Percentiles rank a stretch among this genome's conserved stretches.
phyloP scores from a whole-genome alignment of 2,797 vertebrate species.

The Steatocranus sp. region DNA sequence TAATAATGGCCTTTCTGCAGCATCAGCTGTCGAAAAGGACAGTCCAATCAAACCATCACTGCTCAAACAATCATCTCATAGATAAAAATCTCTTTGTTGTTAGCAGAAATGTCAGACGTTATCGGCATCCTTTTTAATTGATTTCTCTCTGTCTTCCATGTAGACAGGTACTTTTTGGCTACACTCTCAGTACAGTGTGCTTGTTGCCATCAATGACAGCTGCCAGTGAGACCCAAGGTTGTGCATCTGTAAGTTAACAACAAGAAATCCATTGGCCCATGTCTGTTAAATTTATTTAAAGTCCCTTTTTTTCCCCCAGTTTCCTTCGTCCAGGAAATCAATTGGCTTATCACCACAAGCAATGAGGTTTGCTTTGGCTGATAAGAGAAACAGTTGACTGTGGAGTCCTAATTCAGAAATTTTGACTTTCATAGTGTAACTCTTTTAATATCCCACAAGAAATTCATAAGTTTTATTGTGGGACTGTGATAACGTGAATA shows the following conservation, averaged over 20 bases:
- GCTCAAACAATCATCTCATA: constrained; percentile 34
- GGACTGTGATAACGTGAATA: background rate
- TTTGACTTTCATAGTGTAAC: background rate
- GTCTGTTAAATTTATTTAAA: background rate
- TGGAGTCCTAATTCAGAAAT: background rate
- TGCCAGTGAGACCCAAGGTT: constrained; percentile 5
- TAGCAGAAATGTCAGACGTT: constrained; percentile 52
- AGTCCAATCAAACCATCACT: constrained; percentile 21
- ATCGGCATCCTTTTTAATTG: constrained; percentile 55
- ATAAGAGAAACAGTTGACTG: constrained; percentile 5
- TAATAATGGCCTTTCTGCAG: background rate
- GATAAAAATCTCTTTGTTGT: constrained; percentile 47
- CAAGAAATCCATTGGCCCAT: background rate
- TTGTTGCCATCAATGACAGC: background rate
- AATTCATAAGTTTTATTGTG: background rate
- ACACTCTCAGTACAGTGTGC: background rate
- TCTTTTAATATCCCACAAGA: background rate
- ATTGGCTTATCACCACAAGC: constrained; percentile 21
- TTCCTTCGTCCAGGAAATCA: constrained; percentile 13
- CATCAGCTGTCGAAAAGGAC: constrained; percentile 20
- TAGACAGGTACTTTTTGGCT: constrained; percentile 18
- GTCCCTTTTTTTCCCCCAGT: background rate
- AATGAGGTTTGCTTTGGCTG: background rate
- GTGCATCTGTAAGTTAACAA: constrained; percentile 2
- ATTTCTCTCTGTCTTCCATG: constrained; percentile 27